Evolutionary conservation across 2,797 vertebrate species (phyloP).

Genomic region (Spinibarbus caldwelli): DNA sequence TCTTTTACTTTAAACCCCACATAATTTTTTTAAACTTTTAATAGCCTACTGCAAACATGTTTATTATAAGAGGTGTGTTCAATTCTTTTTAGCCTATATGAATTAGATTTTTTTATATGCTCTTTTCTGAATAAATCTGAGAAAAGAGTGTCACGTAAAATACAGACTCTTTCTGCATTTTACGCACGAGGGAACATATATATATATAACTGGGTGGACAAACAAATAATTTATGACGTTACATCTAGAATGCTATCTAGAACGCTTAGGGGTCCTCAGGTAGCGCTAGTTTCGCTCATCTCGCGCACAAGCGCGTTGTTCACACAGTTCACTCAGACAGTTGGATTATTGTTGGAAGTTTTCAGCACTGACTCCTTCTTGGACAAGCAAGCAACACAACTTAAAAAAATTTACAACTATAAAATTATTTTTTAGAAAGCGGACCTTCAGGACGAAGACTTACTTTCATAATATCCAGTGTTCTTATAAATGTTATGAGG

Average conservation of each 20-base stretch:
- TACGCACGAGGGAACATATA: no score
- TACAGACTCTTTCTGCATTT: conserved; percentile 60
- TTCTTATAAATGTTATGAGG: neutral
- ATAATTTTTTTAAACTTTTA: no score
- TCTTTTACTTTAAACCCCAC: no score
- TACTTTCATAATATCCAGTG: neutral
- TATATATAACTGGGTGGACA: conserved; percentile 26
- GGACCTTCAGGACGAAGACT: neutral
- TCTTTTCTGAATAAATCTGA: neutral
- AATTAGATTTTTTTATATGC: no score
- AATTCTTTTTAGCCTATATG: no score
- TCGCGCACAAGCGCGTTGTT: neutral
- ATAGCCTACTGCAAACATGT: neutral
- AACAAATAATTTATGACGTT: conserved; percentile 53
- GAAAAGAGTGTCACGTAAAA: neutral
- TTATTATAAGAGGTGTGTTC: neutral
- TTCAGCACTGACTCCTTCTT: neutral
- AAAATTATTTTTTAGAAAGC: neutral
- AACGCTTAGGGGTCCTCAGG: neutral
- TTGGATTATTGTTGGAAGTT: neutral
- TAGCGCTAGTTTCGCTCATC: neutral
- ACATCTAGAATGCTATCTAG: neutral
- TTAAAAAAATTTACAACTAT: neutral
- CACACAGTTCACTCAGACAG: neutral
- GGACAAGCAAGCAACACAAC: neutral